These are phyloP conservation scores for Pocillopora verrucosa DNA, from an alignment of 64 coral and sea anemone genomes.

Conservation along the genomic window DNA sequence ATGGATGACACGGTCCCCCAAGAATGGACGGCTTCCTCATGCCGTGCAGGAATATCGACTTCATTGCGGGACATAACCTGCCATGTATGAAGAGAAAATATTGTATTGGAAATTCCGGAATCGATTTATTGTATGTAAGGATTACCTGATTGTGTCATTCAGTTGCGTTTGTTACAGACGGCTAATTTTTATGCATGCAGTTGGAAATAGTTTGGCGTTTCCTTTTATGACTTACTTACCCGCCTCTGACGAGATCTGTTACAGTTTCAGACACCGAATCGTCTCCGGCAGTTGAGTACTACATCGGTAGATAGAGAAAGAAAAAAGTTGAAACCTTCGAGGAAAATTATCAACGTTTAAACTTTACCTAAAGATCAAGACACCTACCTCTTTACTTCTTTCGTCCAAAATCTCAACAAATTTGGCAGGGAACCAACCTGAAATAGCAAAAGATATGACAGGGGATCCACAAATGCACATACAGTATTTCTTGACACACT, in stretches of 20 bases:
- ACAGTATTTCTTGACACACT: not conserved
- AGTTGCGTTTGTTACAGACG: no score
- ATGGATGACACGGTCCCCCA: conserved; percentile 95
- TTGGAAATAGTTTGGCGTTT: no score
- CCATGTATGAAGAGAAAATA: not conserved
- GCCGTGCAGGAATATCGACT: conserved; percentile 95
- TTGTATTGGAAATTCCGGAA: no score
- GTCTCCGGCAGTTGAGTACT: conserved; percentile 97
- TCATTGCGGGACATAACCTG: conserved; percentile 92
- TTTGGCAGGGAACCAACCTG: conserved; percentile 99
- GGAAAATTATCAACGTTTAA: not conserved
- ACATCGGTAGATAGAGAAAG: not conserved
- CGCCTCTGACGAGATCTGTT: conserved; percentile 95
- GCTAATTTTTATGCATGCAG: no score
- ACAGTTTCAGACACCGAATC: conserved; percentile 98
- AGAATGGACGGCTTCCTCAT: conserved; percentile 96
- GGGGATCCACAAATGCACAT: not conserved
- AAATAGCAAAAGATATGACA: not conserved
- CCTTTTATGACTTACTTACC: conserved; percentile 54
- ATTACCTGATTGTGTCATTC: no score
- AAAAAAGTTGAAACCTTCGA: not conserved
- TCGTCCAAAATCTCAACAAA: conserved; percentile 99
- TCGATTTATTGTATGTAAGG: no score
- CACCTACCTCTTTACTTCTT: conserved; percentile 94
- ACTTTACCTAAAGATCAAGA: not conserved